Evolutionary conservation across 2,113 vertebrate species (phyloP).

Genomic region (Burhinus oedicnemus): DNA sequence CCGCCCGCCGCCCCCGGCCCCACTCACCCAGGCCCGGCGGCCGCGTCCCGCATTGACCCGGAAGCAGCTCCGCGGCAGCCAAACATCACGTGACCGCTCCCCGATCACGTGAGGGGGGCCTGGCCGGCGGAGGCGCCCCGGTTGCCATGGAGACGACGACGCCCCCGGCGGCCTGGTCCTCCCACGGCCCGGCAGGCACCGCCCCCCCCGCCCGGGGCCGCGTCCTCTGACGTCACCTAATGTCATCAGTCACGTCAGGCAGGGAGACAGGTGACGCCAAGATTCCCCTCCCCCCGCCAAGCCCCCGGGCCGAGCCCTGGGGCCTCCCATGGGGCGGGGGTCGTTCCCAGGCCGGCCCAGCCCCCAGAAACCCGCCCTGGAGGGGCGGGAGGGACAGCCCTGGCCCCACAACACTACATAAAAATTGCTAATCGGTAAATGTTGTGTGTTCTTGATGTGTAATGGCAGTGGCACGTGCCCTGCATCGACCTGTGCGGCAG

Average conservation of each 20-base stretch:
- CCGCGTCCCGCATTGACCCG: conserved; percentile 78
- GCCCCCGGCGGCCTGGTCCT: background rate
- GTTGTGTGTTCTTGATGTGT: rapidly evolving
- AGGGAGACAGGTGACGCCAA: rapidly evolving
- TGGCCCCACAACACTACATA: rapidly evolving
- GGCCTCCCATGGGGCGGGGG: background rate
- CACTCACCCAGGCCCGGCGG: conserved; percentile 55
- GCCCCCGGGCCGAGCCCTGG: background rate
- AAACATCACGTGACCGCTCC: conserved; percentile 67
- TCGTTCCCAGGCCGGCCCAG: background rate
- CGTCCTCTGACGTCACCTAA: background rate
- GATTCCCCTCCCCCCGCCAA: background rate
- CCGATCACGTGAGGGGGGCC: conserved; percentile 50
- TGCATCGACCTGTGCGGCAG: rapidly evolving
- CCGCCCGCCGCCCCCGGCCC: background rate
- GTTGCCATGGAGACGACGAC: conserved; percentile 51
- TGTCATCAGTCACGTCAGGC: background rate
- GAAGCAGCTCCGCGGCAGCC: conserved; percentile 65
- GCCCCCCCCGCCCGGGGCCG: background rate
- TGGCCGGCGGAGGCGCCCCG: background rate
- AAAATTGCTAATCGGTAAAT: rapidly evolving
- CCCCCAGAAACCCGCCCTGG: background rate
- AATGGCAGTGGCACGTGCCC: rapidly evolving
- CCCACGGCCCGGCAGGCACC: background rate
- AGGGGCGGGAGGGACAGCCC: background rate